Evolutionary conservation across 1,140 invertebrate species (phyloP), one percentile per base, ranked within the genome.

Genomic region (Cydia fagiglandana): DNA sequence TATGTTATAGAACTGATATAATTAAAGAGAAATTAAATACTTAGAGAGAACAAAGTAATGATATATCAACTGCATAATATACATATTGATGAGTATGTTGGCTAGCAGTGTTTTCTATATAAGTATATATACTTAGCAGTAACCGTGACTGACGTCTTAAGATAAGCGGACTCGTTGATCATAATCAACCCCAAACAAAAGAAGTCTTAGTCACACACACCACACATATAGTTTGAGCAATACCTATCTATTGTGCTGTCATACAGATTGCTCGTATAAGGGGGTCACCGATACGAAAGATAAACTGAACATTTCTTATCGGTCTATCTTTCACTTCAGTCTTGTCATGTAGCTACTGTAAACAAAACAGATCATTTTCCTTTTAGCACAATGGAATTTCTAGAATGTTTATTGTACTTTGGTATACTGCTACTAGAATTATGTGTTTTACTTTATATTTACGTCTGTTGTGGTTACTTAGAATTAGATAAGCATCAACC

Each of bases 221-320:
- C 10, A 61, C n/a, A 20, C 56, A 24, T 24, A 61, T 24, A 47
- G 45, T 61, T 61, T 61, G 9, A 61, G 56, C 20, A 24, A 61
- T 12, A 13, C 4, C 17, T 61, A 61, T 61, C 17, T 61, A 61
- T 61, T 61, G 56, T 20, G 56, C 20, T 61, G 56, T 24, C 56
- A 24, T 12, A 24, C 56, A 24, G 13, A n/a, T 70, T 38, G 28
- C 56, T n/a, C 24, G 20, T 24, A 12, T 9, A 61, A 61, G 24
- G 20, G 53, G 56, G 56, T 61, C 20, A 61, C 56, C 12, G 56
- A 61, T 61, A 61, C 20, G 17, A 61, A 20, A 61, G 56, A 61
- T 61, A 61, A 53, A 61, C 56, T 24, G n/a, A 24, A 24, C 7
- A 61, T 61, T 17, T 24, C 17, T 61, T 61, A 61, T 61, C 56